Evolutionary conservation across 2,888 invertebrate species (phyloP).

Genomic region (Andrena dorsata): DNA sequence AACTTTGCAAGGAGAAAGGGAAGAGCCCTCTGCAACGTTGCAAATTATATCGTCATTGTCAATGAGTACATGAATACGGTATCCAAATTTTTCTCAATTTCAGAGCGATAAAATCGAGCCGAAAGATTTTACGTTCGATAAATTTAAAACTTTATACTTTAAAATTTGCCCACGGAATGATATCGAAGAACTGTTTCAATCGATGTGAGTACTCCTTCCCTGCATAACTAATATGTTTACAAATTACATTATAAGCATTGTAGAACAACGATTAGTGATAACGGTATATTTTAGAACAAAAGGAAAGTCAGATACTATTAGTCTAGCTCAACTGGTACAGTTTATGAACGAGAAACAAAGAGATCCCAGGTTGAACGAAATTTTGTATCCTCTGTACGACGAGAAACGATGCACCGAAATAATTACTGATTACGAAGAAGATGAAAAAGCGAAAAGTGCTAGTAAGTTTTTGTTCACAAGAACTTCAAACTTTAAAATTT

Average conservation of each 20-base stretch:
- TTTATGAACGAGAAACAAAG: slow-evolving; percentile 89
- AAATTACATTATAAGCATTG: not conserved
- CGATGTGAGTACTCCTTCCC: slow-evolving; percentile 85
- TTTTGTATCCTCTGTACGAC: slow-evolving; percentile 89
- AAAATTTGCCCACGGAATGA: slow-evolving; percentile 90
- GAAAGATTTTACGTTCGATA: slow-evolving; percentile 89
- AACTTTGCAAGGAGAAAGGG: not conserved
- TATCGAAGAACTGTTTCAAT: slow-evolving; percentile 90
- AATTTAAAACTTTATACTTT: slow-evolving; percentile 89
- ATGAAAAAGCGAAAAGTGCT: slow-evolving; percentile 85
- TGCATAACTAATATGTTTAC: not conserved
- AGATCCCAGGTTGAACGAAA: slow-evolving; percentile 90
- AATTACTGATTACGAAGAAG: slow-evolving; percentile 87
- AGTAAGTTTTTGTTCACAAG: slow-evolving; percentile 80
- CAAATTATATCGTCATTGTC: not conserved
- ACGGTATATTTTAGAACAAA: slow-evolving; percentile 83
- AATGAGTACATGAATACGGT: not conserved
- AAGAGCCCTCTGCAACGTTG: not conserved
- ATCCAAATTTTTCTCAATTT: slow-evolving; percentile 1
- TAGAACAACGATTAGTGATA: not conserved
- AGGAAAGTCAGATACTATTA: slow-evolving; percentile 86
- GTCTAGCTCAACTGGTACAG: slow-evolving; percentile 85
- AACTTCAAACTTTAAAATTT: not conserved
- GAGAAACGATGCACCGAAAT: slow-evolving; percentile 87
- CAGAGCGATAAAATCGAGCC: slow-evolving; percentile 90